These are phyloP conservation scores for Drosophila longiperda DNA, from an alignment of 2,888 invertebrate genomes.

Conservation along the genomic window DNA sequence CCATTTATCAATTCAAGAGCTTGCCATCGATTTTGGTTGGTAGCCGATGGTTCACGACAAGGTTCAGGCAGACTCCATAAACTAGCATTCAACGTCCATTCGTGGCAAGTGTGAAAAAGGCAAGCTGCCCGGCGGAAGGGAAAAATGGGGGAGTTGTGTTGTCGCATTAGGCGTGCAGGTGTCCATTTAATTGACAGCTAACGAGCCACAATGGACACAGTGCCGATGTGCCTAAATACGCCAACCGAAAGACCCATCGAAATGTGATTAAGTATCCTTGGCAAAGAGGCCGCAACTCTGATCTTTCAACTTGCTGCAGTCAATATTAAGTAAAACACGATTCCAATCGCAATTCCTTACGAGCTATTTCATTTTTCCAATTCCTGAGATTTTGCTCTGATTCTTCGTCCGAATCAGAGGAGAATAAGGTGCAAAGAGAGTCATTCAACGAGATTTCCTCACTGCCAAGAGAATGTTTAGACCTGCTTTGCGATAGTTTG, in stretches of 20 bases:
- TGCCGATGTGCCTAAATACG: constrained; percentile 27
- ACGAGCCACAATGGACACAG: constrained; percentile 60
- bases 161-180: constrained; percentile 76
- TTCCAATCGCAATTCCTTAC: neutral
- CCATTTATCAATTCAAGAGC: constrained; percentile 73
- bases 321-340: neutral
- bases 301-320: constrained; percentile 16
- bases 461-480: neutral
- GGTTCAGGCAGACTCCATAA: constrained; percentile 51
- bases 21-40: constrained; percentile 49
- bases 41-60: constrained; percentile 54
- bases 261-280: constrained; percentile 57
- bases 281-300: constrained; percentile 11
- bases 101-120: constrained; percentile 66
- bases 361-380: neutral
- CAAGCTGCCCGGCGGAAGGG: constrained; percentile 25
- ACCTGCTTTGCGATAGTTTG: neutral
- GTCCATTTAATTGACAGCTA: constrained; percentile 80
- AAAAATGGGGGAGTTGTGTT: constrained; percentile 6
- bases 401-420: neutral
- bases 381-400: neutral
- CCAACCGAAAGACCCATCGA: constrained; percentile 43
- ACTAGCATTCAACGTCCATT: constrained; percentile 29
- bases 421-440: neutral
- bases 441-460: neutral